phyloP scores from a whole-genome alignment of 2,113 vertebrate genomes.

The Plotosus lineatus region DNA sequence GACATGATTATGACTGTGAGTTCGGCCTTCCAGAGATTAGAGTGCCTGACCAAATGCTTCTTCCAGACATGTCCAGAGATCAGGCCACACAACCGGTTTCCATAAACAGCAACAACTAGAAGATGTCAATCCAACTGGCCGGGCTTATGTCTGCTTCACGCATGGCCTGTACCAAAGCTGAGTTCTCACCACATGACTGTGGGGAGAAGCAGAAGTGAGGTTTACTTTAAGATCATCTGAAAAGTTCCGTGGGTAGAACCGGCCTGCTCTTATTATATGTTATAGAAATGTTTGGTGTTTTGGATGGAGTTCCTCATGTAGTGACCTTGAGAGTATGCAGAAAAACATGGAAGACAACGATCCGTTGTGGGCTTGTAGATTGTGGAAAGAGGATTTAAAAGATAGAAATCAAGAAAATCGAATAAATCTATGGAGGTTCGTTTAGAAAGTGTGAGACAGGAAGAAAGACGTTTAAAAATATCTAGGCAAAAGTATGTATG shows the following conservation, averaged over 20 bases:
- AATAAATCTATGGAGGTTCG: too few species aligned
- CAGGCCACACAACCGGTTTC: conserved; percentile 31
- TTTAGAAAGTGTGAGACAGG: not conserved
- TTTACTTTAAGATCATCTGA: conserved; percentile 29
- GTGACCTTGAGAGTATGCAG: conserved; percentile 15
- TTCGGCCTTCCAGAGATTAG: conserved; percentile 27
- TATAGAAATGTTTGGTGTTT: conserved; percentile 47
- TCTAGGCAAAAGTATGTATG: too few species aligned
- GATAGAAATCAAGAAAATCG: not conserved
- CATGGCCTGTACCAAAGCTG: conserved; percentile 39
- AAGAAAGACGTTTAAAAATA: not conserved
- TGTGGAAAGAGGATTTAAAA: not conserved
- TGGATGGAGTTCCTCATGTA: conserved; percentile 26
- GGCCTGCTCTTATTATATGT: conserved; percentile 44
- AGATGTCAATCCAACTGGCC: conserved; percentile 27
- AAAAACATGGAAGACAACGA: not conserved
- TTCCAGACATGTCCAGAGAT: conserved; percentile 31
- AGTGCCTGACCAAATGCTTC: conserved; percentile 4
- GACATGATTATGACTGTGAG: conserved; percentile 25
- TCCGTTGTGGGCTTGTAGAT: not conserved
- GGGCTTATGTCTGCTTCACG: conserved; percentile 39
- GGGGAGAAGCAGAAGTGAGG: conserved; percentile 14
- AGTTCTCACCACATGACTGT: conserved; percentile 38
- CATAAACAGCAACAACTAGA: conserved; percentile 22
- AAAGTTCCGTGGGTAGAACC: conserved; percentile 25